These are phyloP conservation scores for Melangyna quadrimaculata DNA, from an alignment of 2,888 invertebrate species.

Conservation along the genomic window DNA sequence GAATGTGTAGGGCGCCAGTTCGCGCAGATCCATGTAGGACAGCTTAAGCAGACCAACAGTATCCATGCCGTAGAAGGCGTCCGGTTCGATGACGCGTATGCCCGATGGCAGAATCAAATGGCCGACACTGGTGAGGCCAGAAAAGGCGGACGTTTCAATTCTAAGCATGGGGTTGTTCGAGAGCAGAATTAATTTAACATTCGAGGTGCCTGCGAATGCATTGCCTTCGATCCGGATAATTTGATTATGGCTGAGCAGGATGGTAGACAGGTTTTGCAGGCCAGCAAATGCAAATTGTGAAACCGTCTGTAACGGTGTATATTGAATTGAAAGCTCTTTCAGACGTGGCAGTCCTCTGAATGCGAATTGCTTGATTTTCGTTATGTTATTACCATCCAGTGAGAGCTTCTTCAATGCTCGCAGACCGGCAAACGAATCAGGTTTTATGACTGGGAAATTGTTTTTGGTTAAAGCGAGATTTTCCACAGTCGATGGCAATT, in stretches of 20 bases:
- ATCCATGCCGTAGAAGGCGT: slow-evolving; percentile 91
- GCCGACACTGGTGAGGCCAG: slow-evolving; percentile 90
- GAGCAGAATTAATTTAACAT: slow-evolving; percentile 90
- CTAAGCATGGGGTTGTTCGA: slow-evolving; percentile 92
- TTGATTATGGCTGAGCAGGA: slow-evolving; percentile 87
- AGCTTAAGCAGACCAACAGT: slow-evolving; percentile 91
- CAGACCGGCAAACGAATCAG: slow-evolving; percentile 91
- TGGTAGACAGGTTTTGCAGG: slow-evolving; percentile 89
- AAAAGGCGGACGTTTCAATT: slow-evolving; percentile 91
- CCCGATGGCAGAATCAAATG: slow-evolving; percentile 92
- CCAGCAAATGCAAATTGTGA: slow-evolving; percentile 93
- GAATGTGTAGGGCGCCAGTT: slow-evolving; percentile 87
- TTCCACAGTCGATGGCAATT: slow-evolving; percentile 89
- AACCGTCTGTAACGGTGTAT: slow-evolving; percentile 90
- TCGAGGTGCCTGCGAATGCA: slow-evolving; percentile 93
- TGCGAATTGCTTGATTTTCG: slow-evolving; percentile 91
- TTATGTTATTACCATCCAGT: slow-evolving; percentile 93
- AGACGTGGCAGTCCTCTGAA: slow-evolving; percentile 91
- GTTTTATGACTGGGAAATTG: slow-evolving; percentile 89
- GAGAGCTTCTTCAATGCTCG: slow-evolving; percentile 90
- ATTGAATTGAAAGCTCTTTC: slow-evolving; percentile 90
- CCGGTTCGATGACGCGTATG: slow-evolving; percentile 87
- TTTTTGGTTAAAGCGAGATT: slow-evolving; percentile 93
- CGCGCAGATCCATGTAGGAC: slow-evolving; percentile 91
- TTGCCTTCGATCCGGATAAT: slow-evolving; percentile 88